phyloP scores from a whole-genome alignment of 2,888 invertebrate species.

The Bombyx huttoni region DNA sequence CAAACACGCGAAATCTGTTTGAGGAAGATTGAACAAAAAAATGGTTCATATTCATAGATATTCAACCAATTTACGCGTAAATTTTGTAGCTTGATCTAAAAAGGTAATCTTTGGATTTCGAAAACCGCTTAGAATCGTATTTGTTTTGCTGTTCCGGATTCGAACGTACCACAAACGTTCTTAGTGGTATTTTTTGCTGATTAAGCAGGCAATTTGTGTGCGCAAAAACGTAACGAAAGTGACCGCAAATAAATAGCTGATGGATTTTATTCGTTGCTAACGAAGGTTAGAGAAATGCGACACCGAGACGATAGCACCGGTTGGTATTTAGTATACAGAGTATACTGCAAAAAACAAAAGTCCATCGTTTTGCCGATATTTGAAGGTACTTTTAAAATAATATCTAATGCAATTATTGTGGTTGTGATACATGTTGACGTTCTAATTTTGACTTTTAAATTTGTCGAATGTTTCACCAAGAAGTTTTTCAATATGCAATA shows the following conservation, averaged over 20 bases:
- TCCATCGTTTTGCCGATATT: too few relatives aligned
- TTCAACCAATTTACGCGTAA: background rate
- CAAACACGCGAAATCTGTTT: too few relatives aligned
- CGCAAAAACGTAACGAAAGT: slow-evolving; percentile 24
- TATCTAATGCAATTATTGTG: slow-evolving; percentile 1
- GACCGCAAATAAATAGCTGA: background rate
- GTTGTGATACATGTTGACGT: background rate
- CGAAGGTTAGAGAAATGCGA: background rate
- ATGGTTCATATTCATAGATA: background rate
- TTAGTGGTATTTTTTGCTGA: background rate
- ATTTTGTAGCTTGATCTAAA: background rate
- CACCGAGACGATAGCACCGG: background rate
- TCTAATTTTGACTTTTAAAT: slow-evolving; percentile 13
- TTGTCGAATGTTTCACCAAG: slow-evolving; percentile 36
- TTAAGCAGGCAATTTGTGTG: slow-evolving; percentile 9
- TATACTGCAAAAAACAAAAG: background rate
- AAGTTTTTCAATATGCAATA: slow-evolving; percentile 71
- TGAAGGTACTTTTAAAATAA: too few relatives aligned
- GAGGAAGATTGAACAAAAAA: background rate
- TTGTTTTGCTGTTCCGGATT: background rate
- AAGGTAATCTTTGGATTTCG: slow-evolving; percentile 1
- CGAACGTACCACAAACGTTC: background rate
- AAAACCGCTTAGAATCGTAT: slow-evolving; percentile 8
- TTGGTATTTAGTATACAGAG: background rate
- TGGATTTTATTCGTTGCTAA: background rate